phyloP scores from a whole-genome alignment of 2,888 invertebrate species.

The Andrena trimmerana region DNA sequence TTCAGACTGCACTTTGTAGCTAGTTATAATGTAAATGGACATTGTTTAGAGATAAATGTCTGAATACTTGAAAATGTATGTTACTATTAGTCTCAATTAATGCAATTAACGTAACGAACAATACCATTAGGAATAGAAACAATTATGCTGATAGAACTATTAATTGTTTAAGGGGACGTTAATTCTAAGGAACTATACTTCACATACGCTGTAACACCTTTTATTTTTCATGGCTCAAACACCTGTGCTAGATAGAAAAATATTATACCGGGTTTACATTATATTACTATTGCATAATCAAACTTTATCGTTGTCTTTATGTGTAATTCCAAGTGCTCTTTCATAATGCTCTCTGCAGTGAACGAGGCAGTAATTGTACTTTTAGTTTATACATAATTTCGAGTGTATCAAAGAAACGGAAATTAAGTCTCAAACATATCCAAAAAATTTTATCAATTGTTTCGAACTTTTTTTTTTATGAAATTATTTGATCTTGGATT shows the following conservation, averaged over 20 bases:
- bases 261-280: background rate
- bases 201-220: conserved; percentile 4
- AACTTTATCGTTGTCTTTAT: conserved; percentile 3
- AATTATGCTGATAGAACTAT: conserved; percentile 25
- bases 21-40: conserved; percentile 31
- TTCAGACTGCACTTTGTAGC: conserved; percentile 37
- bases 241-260: conserved; percentile 4
- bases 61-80: conserved; percentile 44
- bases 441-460: background rate
- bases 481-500: background rate
- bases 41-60: conserved; percentile 21
- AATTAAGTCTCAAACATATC: background rate
- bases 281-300: conserved; percentile 11
- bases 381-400: conserved; percentile 8
- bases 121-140: conserved; percentile 29
- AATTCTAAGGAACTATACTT: conserved; percentile 32
- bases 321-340: conserved; percentile 8
- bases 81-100: conserved; percentile 26
- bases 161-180: conserved; percentile 24
- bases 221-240: background rate
- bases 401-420: background rate
- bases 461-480: background rate
- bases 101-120: conserved; percentile 20
- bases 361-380: conserved; percentile 11
- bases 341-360: conserved; percentile 12